These are phyloP conservation scores for Melinopterus prodromus DNA, from an alignment of 2,888 invertebrate genomes.

Conservation along the genomic window DNA sequence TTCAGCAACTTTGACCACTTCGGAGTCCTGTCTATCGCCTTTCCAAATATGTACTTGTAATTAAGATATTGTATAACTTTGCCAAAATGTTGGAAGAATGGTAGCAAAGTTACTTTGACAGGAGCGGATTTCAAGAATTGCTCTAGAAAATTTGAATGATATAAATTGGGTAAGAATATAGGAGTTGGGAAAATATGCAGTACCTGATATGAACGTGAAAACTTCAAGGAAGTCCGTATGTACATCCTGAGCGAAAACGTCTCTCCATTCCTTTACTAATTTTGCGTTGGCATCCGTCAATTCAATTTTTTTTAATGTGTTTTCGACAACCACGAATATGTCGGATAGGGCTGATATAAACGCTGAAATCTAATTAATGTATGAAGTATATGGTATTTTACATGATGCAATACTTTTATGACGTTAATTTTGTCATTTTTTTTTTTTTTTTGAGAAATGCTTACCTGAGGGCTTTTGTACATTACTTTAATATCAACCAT, in stretches of 20 bases:
- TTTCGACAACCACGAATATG: conserved; percentile 62
- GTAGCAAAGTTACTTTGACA: conserved; percentile 42
- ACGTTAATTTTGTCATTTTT: conserved; percentile 54
- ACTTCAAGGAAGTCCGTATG: conserved; percentile 63
- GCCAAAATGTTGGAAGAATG: conserved; percentile 53
- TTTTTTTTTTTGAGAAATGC: neutral
- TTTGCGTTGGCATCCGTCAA: conserved; percentile 54
- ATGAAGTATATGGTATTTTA: too few relatives aligned
- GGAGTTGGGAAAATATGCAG: neutral
- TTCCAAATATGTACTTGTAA: conserved; percentile 39
- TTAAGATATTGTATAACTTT: conserved; percentile 48
- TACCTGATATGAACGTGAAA: conserved; percentile 63
- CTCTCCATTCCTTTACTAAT: conserved; percentile 76
- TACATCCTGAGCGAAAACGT: conserved; percentile 76
- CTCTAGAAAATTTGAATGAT: conserved; percentile 24
- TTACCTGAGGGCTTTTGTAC: conserved; percentile 66
- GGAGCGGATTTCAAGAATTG: conserved; percentile 42
- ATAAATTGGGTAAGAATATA: conserved; percentile 15
- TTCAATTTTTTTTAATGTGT: conserved; percentile 59
- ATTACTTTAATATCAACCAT: conserved; percentile 60
- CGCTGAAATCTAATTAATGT: conserved; percentile 48
- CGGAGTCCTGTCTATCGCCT: conserved; percentile 44
- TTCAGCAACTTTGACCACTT: conserved; percentile 58
- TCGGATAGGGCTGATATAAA: conserved; percentile 64
- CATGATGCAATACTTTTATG: conserved; percentile 32